Evolutionary conservation across 2,797 vertebrate genomes (phyloP), one percentile per base, ranked within the genome.

Genomic region (Aphelocoma californica): DNA sequence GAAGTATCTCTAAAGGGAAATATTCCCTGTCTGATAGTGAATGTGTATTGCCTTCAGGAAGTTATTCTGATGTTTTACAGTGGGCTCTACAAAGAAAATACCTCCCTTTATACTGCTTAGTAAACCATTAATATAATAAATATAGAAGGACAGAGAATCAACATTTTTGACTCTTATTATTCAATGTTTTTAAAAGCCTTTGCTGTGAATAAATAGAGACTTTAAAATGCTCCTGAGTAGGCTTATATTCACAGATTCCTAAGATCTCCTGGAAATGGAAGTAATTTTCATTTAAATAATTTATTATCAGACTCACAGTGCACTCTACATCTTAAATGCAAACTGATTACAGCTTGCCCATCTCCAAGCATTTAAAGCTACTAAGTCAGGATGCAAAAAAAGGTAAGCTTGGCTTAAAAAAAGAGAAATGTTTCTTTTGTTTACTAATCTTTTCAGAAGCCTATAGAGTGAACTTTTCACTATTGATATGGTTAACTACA

Each of bases 241-340:
- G 6, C 36, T 66, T 75, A 18, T 67, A 66, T 90, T 90, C 24
- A 56, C 10, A 62, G 47, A 24, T 81, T 90, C 51, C 18, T 72
- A 72, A 81, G 54, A 48, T 53, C 31, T 86, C n/a, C 66, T 88
- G 66, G 32, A 90, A 90, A 75, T 34, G 7, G 44, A 86, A 69
- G 47, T 24, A 71, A 88, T 79, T 93, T 90, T 95, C 28, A 47
- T 91, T 69, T 90, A 84, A 95, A 95, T 92, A 67, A 85, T 89
- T 83, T 91, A 94, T 73, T 47, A 50, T 82, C 69, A 85, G 57
- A 54, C 36, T 77, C 26, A 71, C 14, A 54, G 29, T 88, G 62
- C 73, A 86, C 14, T 88, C 56, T 45, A 4, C 40, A 45, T 77
- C 47, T 86, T 67, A 92, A 92, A 81, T 54, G 50, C n/a, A 78